Evolutionary conservation across 2,113 vertebrate species (phyloP), one percentile per base, ranked within the genome.

Genomic region (Dermatemys mawii): DNA sequence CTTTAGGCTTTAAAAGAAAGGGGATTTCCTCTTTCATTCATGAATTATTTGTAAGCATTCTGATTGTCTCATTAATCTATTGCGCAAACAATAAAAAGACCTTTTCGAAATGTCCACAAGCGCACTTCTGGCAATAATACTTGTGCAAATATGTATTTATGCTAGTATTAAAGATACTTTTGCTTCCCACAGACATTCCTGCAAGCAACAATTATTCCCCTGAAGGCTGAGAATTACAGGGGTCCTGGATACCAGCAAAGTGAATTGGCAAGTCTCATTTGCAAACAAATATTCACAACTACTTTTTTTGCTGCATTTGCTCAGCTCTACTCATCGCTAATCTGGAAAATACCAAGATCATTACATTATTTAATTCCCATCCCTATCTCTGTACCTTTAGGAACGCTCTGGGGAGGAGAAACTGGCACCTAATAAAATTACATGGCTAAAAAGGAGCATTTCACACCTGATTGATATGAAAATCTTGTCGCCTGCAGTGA

Each of bases 291-390:
- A 95, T 53, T 3, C 7, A 2, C 50, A 73, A 14, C 44, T 46
- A n/a, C 4, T 13, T 75, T 91, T 91, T 76, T 55, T 1, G 1
- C 26, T 89, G 75, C 81, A 81, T n/a, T 48, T 75, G 19, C 22
- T 88, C 57, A 88, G 3, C 2, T 84, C 8, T 78, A 2, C 3
- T 35, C 22, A 41, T 51, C 6, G 48, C 27, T 70, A 90, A 38
- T 13, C 54, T 89, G 55, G 41, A 81, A 94, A 96, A 92, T 35
- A 75, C 5, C 78, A 35, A 41, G 35, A 21, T 22, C 63, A 38
- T 8, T 63, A 27, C 0, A 0, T 48, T 51, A 83, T 5, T 82
- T 86, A 8, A 11, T 16, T 81, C 46, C 2, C 16, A 67, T 0
- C 26, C 82, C 60, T 90, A 21, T 21, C 19, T 60, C 22, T 38